phyloP scores from a whole-genome alignment of 2,888 invertebrate species.

The Synergus umbraculus region DNA sequence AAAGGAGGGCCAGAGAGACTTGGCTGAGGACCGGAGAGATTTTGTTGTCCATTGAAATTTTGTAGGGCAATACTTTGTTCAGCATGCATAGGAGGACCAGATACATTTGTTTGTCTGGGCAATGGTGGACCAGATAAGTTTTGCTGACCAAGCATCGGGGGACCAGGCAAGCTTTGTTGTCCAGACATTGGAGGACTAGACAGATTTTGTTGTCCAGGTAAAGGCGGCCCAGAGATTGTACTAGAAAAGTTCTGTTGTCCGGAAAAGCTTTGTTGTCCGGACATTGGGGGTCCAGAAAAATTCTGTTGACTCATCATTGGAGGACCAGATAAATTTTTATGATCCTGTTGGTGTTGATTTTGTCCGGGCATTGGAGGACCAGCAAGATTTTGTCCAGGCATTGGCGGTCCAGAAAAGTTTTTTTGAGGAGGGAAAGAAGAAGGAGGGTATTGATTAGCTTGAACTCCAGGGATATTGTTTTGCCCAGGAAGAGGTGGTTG shows the following conservation, averaged over 20 bases:
- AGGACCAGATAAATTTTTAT: constrained; percentile 55
- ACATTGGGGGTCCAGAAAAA: constrained; percentile 46
- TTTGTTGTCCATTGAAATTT: constrained; percentile 16
- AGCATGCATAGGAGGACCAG: constrained; percentile 51
- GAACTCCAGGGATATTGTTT: constrained; percentile 52
- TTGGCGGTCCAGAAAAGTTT: constrained; percentile 49
- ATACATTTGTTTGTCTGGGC: constrained; percentile 46
- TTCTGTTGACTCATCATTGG: constrained; percentile 60
- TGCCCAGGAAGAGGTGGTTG: constrained; percentile 40
- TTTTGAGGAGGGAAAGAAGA: constrained; percentile 47
- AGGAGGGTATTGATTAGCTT: constrained; percentile 48
- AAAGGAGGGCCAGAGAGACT: constrained; percentile 44
- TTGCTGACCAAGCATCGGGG: constrained; percentile 57
- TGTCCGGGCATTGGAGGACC: constrained; percentile 58
- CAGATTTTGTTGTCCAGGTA: constrained; percentile 57
- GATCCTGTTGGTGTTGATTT: constrained; percentile 17
- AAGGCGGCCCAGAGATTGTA: constrained; percentile 47
- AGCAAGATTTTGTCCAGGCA: constrained; percentile 55
- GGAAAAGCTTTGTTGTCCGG: constrained; percentile 50
- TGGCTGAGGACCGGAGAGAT: not conserved
- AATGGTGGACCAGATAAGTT: constrained; percentile 48
- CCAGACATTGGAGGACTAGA: constrained; percentile 55
- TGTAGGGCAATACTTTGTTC: constrained; percentile 41
- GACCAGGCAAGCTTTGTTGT: constrained; percentile 57
- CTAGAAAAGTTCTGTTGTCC: constrained; percentile 44